Evolutionary conservation across 2,888 invertebrate species (phyloP), one percentile per base, ranked within the genome.

Genomic region (Platypus cylindrus): DNA sequence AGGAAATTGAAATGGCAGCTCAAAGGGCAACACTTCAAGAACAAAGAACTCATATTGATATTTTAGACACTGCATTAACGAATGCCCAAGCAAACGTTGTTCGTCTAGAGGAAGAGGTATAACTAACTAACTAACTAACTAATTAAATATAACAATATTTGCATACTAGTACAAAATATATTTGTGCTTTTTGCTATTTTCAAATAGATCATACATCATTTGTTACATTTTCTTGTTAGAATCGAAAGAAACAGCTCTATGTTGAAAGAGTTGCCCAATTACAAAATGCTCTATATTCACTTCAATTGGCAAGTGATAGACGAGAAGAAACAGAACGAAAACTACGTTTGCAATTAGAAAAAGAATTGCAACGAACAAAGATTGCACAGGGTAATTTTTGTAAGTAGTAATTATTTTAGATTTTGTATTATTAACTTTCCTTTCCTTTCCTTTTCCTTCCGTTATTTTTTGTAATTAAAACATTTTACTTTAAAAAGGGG

Each of bases 61-160:
- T 93, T 49, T 68, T 93, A 33, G 90, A 93, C 58, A 86, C 82
- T 15, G 91, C 91, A 35, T 70, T 93, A 43, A 84, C 83, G 35
- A 90, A 87, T 63, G 89, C 90, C 4, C 91, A 91, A 63, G 75
- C 80, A 38, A 87, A 87, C 60, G 83, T 90, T 27, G 79, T 86
- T 32, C 71, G 83, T 14, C 68, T 90, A 2, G 90, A 91, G 62
- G 87, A 89, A 57, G 87, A 90, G 71, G 85, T 86, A n/a, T n/a
- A n/a, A n/a, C n/a, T n/a, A n/a, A n/a, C n/a, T n/a, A 60, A 45
- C n/a, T 17, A 23, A 23, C 20, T 17, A 17, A 17, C 8, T 17
- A 5, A 17, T 4, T 14, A 29, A 30, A 18, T 17, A 13, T 3
- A 30, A 8, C 3, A 12, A 16, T 11, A 30, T 18, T 4, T 13